Evolutionary conservation across 2,797 vertebrate genomes (phyloP).

Genomic region (Ciconia nigra): DNA sequence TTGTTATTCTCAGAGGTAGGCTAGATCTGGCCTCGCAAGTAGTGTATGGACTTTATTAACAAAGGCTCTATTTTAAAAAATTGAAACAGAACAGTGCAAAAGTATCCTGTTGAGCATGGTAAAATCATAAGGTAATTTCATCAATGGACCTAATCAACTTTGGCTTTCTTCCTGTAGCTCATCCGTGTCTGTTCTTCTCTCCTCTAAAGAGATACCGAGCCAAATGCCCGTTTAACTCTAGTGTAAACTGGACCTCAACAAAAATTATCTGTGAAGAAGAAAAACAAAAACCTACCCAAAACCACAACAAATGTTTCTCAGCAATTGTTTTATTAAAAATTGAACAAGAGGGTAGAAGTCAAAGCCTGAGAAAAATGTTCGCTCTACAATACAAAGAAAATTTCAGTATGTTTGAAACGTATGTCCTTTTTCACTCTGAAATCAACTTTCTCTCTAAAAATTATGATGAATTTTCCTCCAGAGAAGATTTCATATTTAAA

Average conservation of each 20-base stretch:
- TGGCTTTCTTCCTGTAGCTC: conserved; percentile 27
- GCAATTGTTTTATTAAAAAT: background rate
- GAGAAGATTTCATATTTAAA: background rate
- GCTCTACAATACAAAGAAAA: background rate
- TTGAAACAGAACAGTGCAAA: background rate
- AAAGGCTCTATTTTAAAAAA: background rate
- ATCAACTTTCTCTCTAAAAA: background rate
- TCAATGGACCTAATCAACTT: conserved; percentile 40
- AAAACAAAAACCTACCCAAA: background rate
- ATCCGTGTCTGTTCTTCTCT: background rate
- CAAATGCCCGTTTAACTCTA: background rate
- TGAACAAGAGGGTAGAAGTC: background rate
- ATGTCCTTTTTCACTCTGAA: background rate
- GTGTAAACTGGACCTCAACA: background rate
- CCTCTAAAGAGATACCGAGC: background rate
- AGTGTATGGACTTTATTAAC: background rate
- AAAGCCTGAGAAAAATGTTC: background rate
- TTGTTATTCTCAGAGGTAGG: background rate
- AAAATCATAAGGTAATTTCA: conserved; percentile 43
- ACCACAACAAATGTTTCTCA: background rate
- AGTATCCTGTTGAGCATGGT: background rate
- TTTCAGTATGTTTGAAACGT: background rate
- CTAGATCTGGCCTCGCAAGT: background rate
- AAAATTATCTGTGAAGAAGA: background rate
- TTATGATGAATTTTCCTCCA: background rate